Base-by-base conservation (phyloP, 2,113 vertebrate species). In the Apaloderma vittatum region DNA sequence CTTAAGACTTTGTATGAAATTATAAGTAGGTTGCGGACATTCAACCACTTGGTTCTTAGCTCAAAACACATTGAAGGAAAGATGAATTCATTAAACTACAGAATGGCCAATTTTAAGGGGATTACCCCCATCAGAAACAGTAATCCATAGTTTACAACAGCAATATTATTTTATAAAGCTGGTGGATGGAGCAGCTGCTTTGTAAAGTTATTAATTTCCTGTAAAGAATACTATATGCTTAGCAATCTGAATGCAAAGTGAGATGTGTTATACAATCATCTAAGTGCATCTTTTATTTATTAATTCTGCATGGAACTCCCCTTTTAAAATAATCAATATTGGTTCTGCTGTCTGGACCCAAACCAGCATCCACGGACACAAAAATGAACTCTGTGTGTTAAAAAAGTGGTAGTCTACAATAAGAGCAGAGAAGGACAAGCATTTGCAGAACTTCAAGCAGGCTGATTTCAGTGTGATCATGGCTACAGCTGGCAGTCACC, bases 171-270 rank as follows among this genome's bases (percentile, higher is more conserved):
- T 97, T 91, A 97, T 95, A 88, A 96, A 97, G 48, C 73, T 79
- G 30, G 87, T 94, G 70, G 49, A 97, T 94, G 86, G 68, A 97
- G 49, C 97, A 98, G 97, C 95, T 98, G 96, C 75, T 97, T 97
- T 72, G 82, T 97, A 93, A 97, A 96, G 90, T 97, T 97, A 97
- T 96, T 97, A 81, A 97, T 98, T 98, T 98, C 97, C 97, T 97
- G 96, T 81, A 95, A 91, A 94, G 85, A 84, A 90, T 76, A 93
- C 51, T 91, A 87, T 93, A 95, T 19, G 46, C 85, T 96, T 94
- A 96, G 77, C 6, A 32, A 94, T 86, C 86, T 88, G 71, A 94
- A 95, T 5, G 4, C 27, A 86, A 81, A 87, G 40, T 87, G 96
- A 95, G 83, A 95, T 85, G 70, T 36, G 91, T 93, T 96, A 96